phyloP scores from a whole-genome alignment of 2,797 vertebrate genomes.

The Tokudaia tokunoshimensis region DNA sequence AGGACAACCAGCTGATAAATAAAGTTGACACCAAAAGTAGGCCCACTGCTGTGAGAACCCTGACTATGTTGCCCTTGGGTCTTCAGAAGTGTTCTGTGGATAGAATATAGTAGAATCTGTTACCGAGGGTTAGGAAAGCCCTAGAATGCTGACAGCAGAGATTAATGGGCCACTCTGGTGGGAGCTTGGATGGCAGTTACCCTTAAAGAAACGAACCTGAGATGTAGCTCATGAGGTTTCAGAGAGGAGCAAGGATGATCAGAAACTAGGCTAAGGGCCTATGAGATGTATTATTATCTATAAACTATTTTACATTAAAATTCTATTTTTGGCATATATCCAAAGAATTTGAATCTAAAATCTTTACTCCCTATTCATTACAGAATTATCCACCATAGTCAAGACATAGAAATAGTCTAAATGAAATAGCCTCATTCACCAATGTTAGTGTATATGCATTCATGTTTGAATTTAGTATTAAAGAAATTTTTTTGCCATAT shows the following conservation, averaged over 20 bases:
- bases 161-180: not conserved
- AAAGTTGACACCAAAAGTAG: not conserved
- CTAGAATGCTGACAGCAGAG: not conserved
- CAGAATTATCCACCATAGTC: not conserved
- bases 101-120: not conserved
- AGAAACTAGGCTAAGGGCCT: not conserved
- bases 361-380: not conserved
- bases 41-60: not conserved
- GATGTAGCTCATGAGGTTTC: not conserved
- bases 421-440: not conserved
- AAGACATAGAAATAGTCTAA: not conserved
- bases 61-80: not conserved
- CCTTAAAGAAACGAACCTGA: not conserved
- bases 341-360: not conserved
- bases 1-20: not conserved
- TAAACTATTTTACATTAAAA: not conserved
- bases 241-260: not conserved
- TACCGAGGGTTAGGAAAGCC: not conserved
- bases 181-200: not conserved
- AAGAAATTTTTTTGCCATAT: not conserved
- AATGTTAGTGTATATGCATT: not conserved
- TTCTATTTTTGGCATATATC: not conserved
- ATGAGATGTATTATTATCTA: not conserved
- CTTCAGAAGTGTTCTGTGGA: not conserved
- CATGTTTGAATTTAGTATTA: not conserved